Evolutionary conservation across 2,797 vertebrate species (phyloP), one percentile per base, ranked within the genome.

Genomic region (Lindbergichthys nudifrons): DNA sequence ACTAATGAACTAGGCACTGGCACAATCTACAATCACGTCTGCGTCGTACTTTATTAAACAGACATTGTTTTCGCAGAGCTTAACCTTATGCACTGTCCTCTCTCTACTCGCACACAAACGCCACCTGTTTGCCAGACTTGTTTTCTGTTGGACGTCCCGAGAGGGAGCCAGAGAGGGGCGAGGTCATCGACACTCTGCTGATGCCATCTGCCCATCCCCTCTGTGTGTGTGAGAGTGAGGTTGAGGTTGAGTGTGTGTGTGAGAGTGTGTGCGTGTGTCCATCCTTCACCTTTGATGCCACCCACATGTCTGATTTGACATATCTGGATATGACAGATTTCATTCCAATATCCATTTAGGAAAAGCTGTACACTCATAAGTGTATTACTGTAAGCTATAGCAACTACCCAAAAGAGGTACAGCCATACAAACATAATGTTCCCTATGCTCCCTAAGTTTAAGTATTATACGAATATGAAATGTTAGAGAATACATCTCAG

Each of bases 191-290:
- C 75, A 74, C 68, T 48, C 80, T 80, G 83, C 78, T 59, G 64
- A 54, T 21, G 78, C 92, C 92, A 92, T 92, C 92, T 93, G 92
- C 83, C 84, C 75, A 70, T 23, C 48, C 4, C 61, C 8, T 9
- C 5, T 67, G 30, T 70, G 61, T 57, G 70, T 57, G 66, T 71
- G 70, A 21, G 56, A 58, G 63, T 57, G 50, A 48, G 58, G 45
- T 39, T 30, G 30, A 3, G 30, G 67, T 26, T 70, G 65, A 57
- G 70, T 73, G 73, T 54, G 52, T 73, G 64, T 57, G 66, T 71
- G 70, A n/a, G 56, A 53, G 64, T 57, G 50, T 53, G 58, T 52
- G 45, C 23, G 43, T 52, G 43, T 10, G 43, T 66, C 57, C 56
- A 73, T 50, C 51, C 61, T 61, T 59, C 43, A 79, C 74, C 73